Conservation (phyloP, 2,113 vertebrate species). For the Anoura caudifer region DNA sequence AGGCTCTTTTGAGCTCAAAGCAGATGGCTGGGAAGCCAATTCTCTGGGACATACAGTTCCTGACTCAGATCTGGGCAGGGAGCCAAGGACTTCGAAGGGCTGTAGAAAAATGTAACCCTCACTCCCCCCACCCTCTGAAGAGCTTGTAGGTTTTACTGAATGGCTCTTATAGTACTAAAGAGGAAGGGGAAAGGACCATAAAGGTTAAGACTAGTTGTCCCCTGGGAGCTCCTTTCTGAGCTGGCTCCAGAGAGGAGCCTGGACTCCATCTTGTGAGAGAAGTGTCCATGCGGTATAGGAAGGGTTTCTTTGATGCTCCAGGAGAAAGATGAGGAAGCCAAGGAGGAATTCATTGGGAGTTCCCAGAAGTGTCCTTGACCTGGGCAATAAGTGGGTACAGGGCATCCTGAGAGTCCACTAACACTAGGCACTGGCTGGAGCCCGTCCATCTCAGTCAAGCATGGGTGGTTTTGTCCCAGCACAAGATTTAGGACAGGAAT, state of each 20-base stretch:
- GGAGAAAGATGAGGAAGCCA: neutral
- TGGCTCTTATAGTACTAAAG: constrained; percentile 21
- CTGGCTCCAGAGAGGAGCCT: neutral
- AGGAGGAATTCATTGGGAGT: neutral
- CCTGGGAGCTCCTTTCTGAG: neutral
- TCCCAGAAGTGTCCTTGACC: constrained; percentile 2
- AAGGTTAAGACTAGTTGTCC: neutral
- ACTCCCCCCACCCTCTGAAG: neutral
- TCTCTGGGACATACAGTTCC: constrained; percentile 61
- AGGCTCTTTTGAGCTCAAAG: constrained; percentile 49
- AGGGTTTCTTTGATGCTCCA: neutral
- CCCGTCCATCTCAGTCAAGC: neutral
- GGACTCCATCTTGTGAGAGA: neutral
- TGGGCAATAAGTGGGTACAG: neutral
- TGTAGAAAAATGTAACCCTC: constrained; percentile 38
- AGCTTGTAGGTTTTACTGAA: constrained; percentile 21
- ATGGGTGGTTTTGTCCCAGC: neutral
- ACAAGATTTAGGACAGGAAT: neutral
- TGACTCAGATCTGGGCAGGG: constrained; percentile 59
- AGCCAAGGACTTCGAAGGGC: constrained; percentile 48
- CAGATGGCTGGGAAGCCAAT: constrained; percentile 55
- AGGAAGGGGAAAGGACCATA: neutral
- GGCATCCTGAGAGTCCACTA: neutral
- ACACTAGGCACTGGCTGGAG: neutral
- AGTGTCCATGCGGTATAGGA: neutral